phyloP scores from a whole-genome alignment of 2,797 vertebrate species.

The Cyprinodon diabolis region DNA sequence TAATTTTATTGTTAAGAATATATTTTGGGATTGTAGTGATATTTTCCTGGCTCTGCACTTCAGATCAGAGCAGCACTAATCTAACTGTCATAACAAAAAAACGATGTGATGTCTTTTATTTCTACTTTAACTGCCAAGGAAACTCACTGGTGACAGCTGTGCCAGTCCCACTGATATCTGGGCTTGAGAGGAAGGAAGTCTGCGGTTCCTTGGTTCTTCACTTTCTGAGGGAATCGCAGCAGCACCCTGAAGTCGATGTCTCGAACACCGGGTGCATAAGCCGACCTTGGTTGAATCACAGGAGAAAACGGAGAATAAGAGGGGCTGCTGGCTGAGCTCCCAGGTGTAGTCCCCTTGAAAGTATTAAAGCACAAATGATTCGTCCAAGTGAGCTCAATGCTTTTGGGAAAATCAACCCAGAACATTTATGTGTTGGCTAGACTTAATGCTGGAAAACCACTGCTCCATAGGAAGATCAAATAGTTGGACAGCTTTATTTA shows the following conservation, averaged over 20 bases:
- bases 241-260: slow-evolving; percentile 85
- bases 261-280: slow-evolving; percentile 77
- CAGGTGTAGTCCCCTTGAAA: slow-evolving; percentile 33
- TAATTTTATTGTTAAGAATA: slow-evolving; percentile 2
- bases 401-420: slow-evolving; percentile 69
- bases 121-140: neutral
- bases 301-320: slow-evolving; percentile 40
- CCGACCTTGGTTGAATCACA: slow-evolving; percentile 77
- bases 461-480: slow-evolving; percentile 50
- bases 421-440: slow-evolving; percentile 71
- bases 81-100: neutral
- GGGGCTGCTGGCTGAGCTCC: slow-evolving; percentile 37
- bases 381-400: slow-evolving; percentile 62
- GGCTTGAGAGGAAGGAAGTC: slow-evolving; percentile 88
- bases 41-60: slow-evolving; percentile 3
- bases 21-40: slow-evolving; percentile 13
- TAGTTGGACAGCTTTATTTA: slow-evolving; percentile 19
- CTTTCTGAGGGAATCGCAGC: slow-evolving; percentile 87
- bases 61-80: neutral
- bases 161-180: slow-evolving; percentile 88
- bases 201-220: slow-evolving; percentile 85
- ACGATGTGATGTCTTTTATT: neutral
- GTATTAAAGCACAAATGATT: slow-evolving; percentile 54
- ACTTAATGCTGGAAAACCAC: slow-evolving; percentile 51
- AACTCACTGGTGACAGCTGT: slow-evolving; percentile 90